phyloP scores from a whole-genome alignment of 1,140 invertebrate genomes.

The Rhyacophila brunnea region DNA sequence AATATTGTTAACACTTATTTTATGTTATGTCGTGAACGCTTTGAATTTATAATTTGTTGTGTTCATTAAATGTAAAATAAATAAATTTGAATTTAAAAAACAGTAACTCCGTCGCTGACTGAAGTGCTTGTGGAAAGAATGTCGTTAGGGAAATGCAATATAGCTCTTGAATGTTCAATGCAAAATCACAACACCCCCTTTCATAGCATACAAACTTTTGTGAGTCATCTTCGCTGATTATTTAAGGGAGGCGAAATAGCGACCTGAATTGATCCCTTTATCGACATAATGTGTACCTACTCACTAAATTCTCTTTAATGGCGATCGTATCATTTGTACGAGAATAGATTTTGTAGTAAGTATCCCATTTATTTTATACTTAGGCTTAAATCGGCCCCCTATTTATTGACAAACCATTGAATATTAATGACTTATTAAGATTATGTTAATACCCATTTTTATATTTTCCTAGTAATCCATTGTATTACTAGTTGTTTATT shows the following conservation, averaged over 20 bases:
- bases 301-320: neutral
- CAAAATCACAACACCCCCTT: conserved; percentile 18
- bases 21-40: too few species aligned
- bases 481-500: too few species aligned
- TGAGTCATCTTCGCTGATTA: conserved; percentile 13
- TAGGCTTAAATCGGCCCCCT: too few species aligned
- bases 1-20: too few species aligned
- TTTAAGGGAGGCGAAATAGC: conserved; percentile 6
- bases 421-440: too few species aligned
- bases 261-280: neutral
- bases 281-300: neutral
- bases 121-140: conserved; percentile 19
- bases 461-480: too few species aligned
- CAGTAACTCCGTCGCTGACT: conserved; percentile 1
- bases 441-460: too few species aligned
- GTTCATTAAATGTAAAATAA: too few species aligned
- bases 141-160: conserved; percentile 14
- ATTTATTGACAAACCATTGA: too few species aligned
- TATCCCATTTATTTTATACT: neutral
- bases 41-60: too few species aligned
- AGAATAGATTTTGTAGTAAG: neutral
- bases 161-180: conserved; percentile 7
- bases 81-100: too few species aligned
- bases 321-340: neutral
- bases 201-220: conserved; percentile 6